Evolutionary conservation across 2,888 invertebrate genomes (phyloP).

Genomic region (Disparrhopalites patrizii): DNA sequence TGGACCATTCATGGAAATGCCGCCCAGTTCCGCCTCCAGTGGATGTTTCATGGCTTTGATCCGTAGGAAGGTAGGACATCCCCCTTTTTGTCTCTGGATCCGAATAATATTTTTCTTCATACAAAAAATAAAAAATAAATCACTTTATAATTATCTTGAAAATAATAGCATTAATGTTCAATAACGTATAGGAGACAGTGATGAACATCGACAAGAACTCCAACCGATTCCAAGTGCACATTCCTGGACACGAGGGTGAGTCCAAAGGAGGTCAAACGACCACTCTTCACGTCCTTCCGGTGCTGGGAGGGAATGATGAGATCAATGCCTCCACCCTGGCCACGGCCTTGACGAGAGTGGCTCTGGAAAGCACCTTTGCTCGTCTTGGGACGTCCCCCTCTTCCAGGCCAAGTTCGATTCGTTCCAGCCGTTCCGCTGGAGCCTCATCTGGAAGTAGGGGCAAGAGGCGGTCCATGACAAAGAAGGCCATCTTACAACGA

Average conservation of each 20-base stretch:
- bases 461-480: constrained; percentile 23
- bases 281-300: neutral
- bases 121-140: too few species aligned
- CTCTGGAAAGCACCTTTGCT: neutral
- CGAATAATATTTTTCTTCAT: neutral
- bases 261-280: neutral
- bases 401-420: neutral
- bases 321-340: neutral
- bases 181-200: too few species aligned
- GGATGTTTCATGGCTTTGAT: constrained; percentile 40
- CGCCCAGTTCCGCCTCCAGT: constrained; percentile 38
- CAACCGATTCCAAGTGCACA: neutral
- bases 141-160: too few species aligned
- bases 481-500: constrained; percentile 39
- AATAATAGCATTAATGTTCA: too few species aligned
- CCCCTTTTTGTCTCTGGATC: too few species aligned
- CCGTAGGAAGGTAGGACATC: constrained; percentile 30
- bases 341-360: neutral
- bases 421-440: constrained; percentile 5
- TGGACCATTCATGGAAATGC: constrained; percentile 34
- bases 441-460: constrained; percentile 20
- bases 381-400: neutral
- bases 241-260: neutral
- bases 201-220: neutral
- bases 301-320: neutral